Percentiles rank a stretch among this genome's conserved stretches.
phyloP scores from a whole-genome alignment of 2,797 vertebrate genomes.

The Geotrypetes seraphini region DNA sequence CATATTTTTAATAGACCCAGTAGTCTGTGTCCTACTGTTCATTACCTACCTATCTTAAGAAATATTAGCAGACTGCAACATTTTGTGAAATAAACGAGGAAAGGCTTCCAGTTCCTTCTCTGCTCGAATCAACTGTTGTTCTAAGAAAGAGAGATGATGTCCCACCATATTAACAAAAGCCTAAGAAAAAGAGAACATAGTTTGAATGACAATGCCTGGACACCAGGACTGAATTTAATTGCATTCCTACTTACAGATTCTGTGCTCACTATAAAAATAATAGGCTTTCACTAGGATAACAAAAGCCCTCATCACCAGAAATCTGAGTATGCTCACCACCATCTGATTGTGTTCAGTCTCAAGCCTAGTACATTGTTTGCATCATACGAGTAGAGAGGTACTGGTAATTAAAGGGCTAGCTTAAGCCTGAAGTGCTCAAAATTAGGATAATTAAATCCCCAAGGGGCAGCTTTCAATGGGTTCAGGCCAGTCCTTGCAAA shows the following conservation, averaged over 20 bases:
- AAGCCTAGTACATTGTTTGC: not conserved
- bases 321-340: too few species aligned
- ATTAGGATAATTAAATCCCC: too few species aligned
- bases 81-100: constrained; percentile 12
- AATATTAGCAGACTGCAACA: constrained; percentile 13
- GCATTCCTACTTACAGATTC: not conserved
- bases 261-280: not conserved
- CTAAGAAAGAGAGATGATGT: constrained; percentile 25
- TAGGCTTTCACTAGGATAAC: not conserved
- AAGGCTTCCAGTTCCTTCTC: constrained; percentile 22
- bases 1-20: too few species aligned
- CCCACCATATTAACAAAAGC: constrained; percentile 43
- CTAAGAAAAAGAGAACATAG: too few species aligned
- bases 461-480: too few species aligned
- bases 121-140: constrained; percentile 30
- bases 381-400: not conserved
- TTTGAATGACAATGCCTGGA: not conserved
- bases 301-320: too few species aligned
- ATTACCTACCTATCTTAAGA: constrained; percentile 24
- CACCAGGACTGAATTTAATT: not conserved
- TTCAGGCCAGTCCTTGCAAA: too few species aligned
- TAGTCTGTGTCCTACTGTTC: too few species aligned
- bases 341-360: too few species aligned
- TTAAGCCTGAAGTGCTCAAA: too few species aligned
- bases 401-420: rapidly evolving